phyloP scores from a whole-genome alignment of 2,888 invertebrate genomes.

The Megastigmus dorsalis region DNA sequence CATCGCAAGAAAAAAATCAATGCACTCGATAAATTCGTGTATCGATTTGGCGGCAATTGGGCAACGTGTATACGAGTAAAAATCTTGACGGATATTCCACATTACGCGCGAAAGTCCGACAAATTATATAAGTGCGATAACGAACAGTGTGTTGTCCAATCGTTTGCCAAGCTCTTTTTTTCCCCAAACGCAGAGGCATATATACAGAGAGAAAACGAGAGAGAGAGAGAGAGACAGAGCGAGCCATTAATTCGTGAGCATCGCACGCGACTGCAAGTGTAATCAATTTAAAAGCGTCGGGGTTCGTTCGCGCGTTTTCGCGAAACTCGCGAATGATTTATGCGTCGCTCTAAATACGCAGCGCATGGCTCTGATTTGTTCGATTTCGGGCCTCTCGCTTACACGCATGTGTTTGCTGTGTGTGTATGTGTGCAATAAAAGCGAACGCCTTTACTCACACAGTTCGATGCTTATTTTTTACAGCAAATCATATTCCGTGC shows the following conservation, averaged over 20 bases:
- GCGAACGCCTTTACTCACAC: too few species aligned
- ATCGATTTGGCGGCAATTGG: not conserved
- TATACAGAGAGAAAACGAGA: too few species aligned
- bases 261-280: conserved; percentile 13
- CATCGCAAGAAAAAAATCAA: not conserved
- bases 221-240: too few species aligned
- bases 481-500: conserved; percentile 1
- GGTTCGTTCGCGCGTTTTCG: conserved; percentile 7
- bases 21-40: not conserved
- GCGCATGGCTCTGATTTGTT: not conserved
- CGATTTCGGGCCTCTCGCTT: not conserved
- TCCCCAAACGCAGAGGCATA: too few species aligned
- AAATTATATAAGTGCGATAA: conserved; percentile 44
- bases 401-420: not conserved
- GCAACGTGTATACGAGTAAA: not conserved
- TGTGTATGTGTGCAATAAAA: not conserved
- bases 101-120: conserved; percentile 18
- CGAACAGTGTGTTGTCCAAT: conserved; percentile 40
- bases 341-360: conserved; percentile 9
- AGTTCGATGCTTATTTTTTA: conserved; percentile 28
- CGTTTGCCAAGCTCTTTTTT: conserved; percentile 28
- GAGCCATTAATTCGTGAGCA: conserved; percentile 46
- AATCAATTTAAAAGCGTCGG: conserved; percentile 52
- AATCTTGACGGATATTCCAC: not conserved
- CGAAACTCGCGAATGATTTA: conserved; percentile 41